Evolutionary conservation across 2,797 vertebrate species (phyloP).

Genomic region (Passerculus sandwichensis): DNA sequence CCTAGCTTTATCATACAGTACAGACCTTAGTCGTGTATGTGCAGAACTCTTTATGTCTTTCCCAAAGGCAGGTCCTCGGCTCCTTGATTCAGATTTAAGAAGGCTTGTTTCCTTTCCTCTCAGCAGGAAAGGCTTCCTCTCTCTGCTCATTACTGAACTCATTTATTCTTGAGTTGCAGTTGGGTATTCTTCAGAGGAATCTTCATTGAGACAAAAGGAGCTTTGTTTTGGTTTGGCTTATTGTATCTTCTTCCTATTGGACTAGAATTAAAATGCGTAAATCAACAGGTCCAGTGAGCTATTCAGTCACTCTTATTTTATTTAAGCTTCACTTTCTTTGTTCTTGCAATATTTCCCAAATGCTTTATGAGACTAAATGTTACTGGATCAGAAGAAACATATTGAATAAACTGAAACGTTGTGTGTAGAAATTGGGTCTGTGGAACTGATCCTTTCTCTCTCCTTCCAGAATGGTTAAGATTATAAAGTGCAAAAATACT

Average conservation of each 20-base stretch:
- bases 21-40: neutral
- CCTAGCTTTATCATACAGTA: neutral
- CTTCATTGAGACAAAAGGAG: conserved; percentile 16
- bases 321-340: neutral
- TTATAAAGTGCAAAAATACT: neutral
- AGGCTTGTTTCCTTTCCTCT: conserved; percentile 18
- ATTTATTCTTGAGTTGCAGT: conserved; percentile 21
- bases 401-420: neutral
- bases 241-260: neutral
- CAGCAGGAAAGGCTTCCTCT: conserved; percentile 44
- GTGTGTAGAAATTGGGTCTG: neutral
- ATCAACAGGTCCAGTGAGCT: neutral
- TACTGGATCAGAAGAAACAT: neutral
- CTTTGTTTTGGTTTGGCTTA: conserved; percentile 22
- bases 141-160: conserved; percentile 27
- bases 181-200: conserved; percentile 21
- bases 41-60: neutral
- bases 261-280: neutral
- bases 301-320: neutral
- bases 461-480: neutral
- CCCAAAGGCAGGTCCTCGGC: neutral
- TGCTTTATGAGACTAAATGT: neutral
- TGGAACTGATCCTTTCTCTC: neutral
- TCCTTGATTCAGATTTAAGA: conserved; percentile 15
- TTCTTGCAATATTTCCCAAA: neutral